Evolutionary conservation across 2,113 vertebrate species (phyloP).

Genomic region (Melanostigma gelatinosum): DNA sequence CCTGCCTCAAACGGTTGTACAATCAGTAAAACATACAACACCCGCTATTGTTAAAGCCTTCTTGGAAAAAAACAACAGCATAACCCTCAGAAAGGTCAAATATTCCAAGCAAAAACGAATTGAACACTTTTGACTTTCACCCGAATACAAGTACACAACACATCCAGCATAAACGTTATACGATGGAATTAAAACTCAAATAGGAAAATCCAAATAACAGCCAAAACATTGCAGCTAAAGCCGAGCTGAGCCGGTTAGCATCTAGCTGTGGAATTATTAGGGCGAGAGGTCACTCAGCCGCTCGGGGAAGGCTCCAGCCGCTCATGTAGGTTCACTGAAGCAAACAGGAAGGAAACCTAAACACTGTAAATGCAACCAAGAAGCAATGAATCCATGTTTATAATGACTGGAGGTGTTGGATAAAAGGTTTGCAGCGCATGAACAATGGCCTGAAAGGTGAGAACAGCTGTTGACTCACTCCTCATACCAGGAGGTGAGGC

Average conservation of each 20-base stretch:
- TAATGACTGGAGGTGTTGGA: constrained; percentile 17
- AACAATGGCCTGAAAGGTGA: constrained; percentile 30
- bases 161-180: not conserved
- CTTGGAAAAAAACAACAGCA: not conserved
- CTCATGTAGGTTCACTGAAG: constrained; percentile 41
- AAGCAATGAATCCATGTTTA: constrained; percentile 27
- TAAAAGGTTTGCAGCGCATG: not conserved
- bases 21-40: not conserved
- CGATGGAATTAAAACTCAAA: constrained; percentile 40
- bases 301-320: constrained; percentile 37
- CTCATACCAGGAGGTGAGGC: constrained; percentile 61
- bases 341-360: constrained; percentile 42
- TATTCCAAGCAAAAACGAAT: not conserved
- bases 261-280: constrained; percentile 65
- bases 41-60: not conserved
- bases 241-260: constrained; percentile 56
- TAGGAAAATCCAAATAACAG: constrained; percentile 47
- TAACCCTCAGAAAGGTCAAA: not conserved
- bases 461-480: constrained; percentile 53
- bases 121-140: not conserved
- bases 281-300: constrained; percentile 53
- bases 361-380: constrained; percentile 33
- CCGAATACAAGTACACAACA: not conserved
- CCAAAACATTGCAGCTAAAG: constrained; percentile 42
- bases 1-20: not conserved